Base-by-base conservation (phyloP, 92 coral and sea anemone genomes). In the Pocillopora meandrina region DNA sequence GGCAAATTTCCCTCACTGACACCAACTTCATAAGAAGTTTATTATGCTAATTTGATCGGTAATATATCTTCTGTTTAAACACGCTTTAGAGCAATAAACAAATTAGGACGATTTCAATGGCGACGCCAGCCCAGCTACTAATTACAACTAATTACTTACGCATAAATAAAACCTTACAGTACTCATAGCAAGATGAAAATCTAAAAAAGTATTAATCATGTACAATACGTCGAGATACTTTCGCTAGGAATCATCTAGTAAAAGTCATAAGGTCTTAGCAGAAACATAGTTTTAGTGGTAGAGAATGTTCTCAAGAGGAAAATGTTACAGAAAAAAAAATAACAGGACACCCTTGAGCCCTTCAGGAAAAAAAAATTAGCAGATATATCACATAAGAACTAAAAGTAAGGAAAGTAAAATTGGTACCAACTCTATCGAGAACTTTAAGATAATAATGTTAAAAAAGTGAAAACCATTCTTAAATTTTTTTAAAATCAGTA, bases 71-170 rank as follows among this genome's bases (percentile, higher is more conserved):
- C 62, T 83, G 86, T 83, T 73, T 83, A 61, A 83, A 65, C 86
- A 83, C 74, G 86, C 78, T 73, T 74, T 72, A 61, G 13, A 74
- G 78, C 55, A 52, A 63, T 61, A 82, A 82, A 73, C 86, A 82
- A 60, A 72, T 82, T 72, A 20, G 63, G 31, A 49, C 69, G 59
- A 74, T 72, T 61, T 82, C 61, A 82, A 82, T 61, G 26, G 56
- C 42, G 52, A 64, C 10, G 36, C 56, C 85, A 42, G 67, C 66
- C 66, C 76, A 67, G 76, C 17, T 12, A 14, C 52, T 56, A 67
- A 80, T 52, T 80, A 80, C 84, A 21, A 23, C 62, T 82, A 61
- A 82, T 82, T 72, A 82, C 61, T 11, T 72, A 15, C 72, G 86
- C 73, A n/a, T 61, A 67, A 80, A 80, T 80, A 68, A 63, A n/a